phyloP scores from a whole-genome alignment of 2,113 vertebrate genomes.

The Ailurus styani region DNA sequence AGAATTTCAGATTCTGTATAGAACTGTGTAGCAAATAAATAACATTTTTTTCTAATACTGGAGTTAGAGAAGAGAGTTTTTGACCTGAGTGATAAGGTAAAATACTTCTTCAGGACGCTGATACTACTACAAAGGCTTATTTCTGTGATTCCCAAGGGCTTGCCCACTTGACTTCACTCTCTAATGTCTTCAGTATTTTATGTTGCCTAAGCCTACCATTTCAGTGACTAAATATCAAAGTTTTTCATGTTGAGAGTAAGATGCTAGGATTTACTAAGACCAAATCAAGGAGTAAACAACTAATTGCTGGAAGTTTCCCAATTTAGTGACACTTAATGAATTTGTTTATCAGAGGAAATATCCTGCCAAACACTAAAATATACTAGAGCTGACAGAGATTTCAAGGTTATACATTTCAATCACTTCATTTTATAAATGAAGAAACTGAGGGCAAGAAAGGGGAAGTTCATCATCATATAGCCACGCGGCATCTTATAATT shows the following conservation, averaged over 20 bases:
- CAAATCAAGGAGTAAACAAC: neutral
- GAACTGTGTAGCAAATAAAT: neutral
- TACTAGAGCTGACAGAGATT: neutral
- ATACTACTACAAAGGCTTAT: neutral
- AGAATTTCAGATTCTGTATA: neutral
- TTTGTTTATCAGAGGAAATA: neutral
- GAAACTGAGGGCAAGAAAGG: neutral
- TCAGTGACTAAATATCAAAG: neutral
- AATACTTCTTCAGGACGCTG: neutral
- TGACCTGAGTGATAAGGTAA: neutral
- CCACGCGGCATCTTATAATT: neutral
- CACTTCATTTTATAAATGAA: neutral
- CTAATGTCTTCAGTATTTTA: neutral
- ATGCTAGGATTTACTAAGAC: neutral
- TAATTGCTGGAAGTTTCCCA: neutral
- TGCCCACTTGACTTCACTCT: neutral
- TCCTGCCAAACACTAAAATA: conserved; percentile 6
- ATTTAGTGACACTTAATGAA: neutral
- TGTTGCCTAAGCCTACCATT: neutral
- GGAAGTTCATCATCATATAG: neutral
- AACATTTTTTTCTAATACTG: neutral
- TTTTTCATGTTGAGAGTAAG: neutral
- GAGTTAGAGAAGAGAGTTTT: neutral
- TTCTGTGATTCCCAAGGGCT: neutral
- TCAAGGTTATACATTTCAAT: neutral